Base-by-base conservation (phyloP, 1,140 invertebrate species). In the Scaptomyza graminum region DNA sequence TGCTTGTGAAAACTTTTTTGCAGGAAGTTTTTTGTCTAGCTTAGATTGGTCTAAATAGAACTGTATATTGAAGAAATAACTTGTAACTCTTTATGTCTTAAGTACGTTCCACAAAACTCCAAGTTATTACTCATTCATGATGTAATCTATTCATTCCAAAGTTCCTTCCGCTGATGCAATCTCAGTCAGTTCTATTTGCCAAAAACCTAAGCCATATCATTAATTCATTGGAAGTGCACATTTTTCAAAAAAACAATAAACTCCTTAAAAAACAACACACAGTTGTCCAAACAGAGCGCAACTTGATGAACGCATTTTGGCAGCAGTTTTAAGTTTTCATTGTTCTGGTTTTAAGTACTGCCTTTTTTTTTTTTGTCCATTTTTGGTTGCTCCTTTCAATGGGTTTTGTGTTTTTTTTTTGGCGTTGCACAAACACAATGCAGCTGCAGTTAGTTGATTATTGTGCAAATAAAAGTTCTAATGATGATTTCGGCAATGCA, bases 401-500 rank as follows among this genome's bases (percentile, higher is more conserved):
- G 15, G 34, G 34, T 43, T 59, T 34, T 11, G 47, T 1, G n/a
- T 18, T 57, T 37, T 39, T 39, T 39, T 22, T 8, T 37, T 69
- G 54, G 59, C 56, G 46, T 66, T 74, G 64, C 69, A 64, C 47
- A 79, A 66, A 74, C 22, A 72, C 62, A 68, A 67, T 84, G 64
- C 64, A 69, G 34, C 68, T 82, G 65, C 43, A 63, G 18, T 51
- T 46, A 47, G 55, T 47, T 84, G 76, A 80, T 80, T 80, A 85
- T 85, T 85, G 81, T 85, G 81, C 81, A 85, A 85, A 85, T 85
- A 74, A 85, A 84, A 85, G 84, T 85, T 85, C 76, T 85, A 77
- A 85, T 71, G 77, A 74, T 63, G 80, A 83, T 83, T 85, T 85
- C 77, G 76, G 76, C 76, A 83, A 80, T 34, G 31, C 72, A 79